phyloP scores from a whole-genome alignment of 2,113 vertebrate species.

The Colinus virginianus region DNA sequence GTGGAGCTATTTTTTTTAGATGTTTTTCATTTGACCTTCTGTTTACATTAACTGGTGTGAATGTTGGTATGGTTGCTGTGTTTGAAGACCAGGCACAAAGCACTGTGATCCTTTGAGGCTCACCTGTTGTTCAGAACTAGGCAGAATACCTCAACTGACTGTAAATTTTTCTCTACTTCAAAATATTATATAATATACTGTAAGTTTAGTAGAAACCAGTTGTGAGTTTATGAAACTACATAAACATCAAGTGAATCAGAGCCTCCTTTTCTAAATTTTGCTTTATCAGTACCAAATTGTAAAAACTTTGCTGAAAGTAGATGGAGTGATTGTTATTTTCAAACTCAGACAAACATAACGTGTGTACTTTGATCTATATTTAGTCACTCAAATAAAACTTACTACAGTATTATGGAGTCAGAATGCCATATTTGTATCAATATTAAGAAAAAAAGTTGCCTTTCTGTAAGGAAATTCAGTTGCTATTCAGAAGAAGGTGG shows the following conservation, averaged over 20 bases:
- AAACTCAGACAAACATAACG: neutral
- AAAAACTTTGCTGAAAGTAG: neutral
- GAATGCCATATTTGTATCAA: neutral
- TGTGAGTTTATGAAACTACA: neutral
- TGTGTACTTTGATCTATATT: neutral
- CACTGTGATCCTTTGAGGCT: neutral
- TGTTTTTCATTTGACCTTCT: neutral
- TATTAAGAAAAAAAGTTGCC: neutral
- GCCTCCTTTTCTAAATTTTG: neutral
- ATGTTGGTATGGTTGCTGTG: neutral
- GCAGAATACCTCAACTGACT: neutral
- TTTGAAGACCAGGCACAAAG: neutral
- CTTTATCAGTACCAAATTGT: neutral
- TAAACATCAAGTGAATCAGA: neutral
- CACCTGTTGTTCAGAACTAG: neutral
- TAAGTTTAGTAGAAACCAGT: neutral
- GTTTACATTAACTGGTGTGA: neutral
- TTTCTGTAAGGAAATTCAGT: neutral
- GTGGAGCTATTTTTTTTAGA: neutral
- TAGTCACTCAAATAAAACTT: neutral
- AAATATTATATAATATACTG: neutral
- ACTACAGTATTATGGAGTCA: neutral
- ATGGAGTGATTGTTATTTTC: neutral
- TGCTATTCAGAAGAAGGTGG: neutral
- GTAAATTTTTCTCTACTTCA: neutral